These are phyloP conservation scores for Cremastinae sp. DNA, from an alignment of 2,888 invertebrate genomes.

Conservation along the genomic window DNA sequence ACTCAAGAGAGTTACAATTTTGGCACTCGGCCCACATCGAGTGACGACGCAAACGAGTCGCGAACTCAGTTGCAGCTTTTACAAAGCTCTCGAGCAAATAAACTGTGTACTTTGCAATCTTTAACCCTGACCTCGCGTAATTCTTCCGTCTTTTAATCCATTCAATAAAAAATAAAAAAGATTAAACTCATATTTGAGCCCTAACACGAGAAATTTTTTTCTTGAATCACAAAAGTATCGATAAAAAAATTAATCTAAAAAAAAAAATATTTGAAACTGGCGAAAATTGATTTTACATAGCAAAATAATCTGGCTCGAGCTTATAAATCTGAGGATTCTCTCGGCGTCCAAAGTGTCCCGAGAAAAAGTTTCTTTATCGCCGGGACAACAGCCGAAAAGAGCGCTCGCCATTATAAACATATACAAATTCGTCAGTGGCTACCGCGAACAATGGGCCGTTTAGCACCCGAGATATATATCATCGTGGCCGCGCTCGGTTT, in stretches of 20 bases:
- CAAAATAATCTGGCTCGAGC: not conserved
- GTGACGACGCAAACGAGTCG: conserved; percentile 66
- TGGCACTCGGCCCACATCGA: conserved; percentile 65
- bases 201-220: too few relatives aligned
- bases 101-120: too few relatives aligned
- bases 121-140: too few relatives aligned
- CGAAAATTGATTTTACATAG: conserved; percentile 9
- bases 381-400: conserved; percentile 60
- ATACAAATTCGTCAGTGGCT: conserved; percentile 80
- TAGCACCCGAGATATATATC: conserved; percentile 79
- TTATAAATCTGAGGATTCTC: conserved; percentile 8
- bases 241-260: too few relatives aligned
- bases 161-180: too few relatives aligned
- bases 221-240: too few relatives aligned
- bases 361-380: conserved; percentile 58
- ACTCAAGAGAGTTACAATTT: conserved; percentile 27
- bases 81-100: conserved; percentile 3
- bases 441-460: conserved; percentile 79
- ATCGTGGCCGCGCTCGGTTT: conserved; percentile 71
- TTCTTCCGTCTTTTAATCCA: too few relatives aligned
- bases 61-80: conserved; percentile 57
- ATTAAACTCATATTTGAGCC: too few relatives aligned
- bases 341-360: conserved; percentile 43
- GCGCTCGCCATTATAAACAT: conserved; percentile 78
- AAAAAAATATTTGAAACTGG: not conserved